These are phyloP conservation scores for Lasiurus cinereus DNA, from an alignment of 2,113 vertebrate genomes.

Conservation along the genomic window DNA sequence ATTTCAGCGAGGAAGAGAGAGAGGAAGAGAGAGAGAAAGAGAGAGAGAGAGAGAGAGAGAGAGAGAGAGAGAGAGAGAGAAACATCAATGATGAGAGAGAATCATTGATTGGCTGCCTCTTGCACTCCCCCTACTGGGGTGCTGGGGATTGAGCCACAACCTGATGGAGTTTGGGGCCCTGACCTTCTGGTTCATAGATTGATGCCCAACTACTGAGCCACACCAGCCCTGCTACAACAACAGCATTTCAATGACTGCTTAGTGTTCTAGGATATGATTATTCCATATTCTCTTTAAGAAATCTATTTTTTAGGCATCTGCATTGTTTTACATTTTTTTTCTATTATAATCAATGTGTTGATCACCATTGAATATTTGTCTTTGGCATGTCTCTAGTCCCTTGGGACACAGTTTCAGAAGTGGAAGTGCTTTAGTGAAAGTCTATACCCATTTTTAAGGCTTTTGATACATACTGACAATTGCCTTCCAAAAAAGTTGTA, in stretches of 20 bases:
- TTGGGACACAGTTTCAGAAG: conserved; percentile 51
- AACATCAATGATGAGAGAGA: no score
- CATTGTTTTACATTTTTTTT: background rate
- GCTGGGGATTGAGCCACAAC: no score
- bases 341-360: background rate
- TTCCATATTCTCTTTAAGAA: background rate
- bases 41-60: no score
- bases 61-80: no score
- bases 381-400: background rate
- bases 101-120: no score
- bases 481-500: conserved; percentile 59
- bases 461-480: conserved; percentile 58
- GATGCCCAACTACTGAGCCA: no score
- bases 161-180: no score
- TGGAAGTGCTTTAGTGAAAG: conserved; percentile 2
- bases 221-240: background rate
- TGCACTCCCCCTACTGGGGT: no score
- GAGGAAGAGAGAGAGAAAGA: no score
- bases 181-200: no score
- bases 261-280: background rate
- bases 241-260: background rate
- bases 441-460: conserved; percentile 29
- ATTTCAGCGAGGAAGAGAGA: no score
- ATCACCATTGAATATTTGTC: background rate
- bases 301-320: background rate